Evolutionary conservation across 1,140 invertebrate species (phyloP), one percentile per base, ranked within the genome.

Genomic region (Drosophila baimaii): DNA sequence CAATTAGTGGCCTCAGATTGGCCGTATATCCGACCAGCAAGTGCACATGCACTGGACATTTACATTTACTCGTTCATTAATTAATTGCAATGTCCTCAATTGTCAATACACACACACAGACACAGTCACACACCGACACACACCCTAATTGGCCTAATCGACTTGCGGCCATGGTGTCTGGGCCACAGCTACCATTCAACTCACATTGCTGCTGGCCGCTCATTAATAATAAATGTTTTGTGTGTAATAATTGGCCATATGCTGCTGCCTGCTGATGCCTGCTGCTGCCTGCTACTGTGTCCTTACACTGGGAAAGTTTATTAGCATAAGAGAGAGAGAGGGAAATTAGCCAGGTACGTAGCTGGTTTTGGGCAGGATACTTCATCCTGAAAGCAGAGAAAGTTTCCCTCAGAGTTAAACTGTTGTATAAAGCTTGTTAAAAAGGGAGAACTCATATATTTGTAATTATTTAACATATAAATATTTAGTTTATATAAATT

Each of bases 221-320:
- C 58, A 83, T 88, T 88, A 88, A 89, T 88, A 89, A 83, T 83
- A 63, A 77, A 89, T 88, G 54, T 79, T 79, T 54, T 79, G 70
- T 79, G 65, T 59, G 59, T 44, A 77, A 86, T 86, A 86, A 81
- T 78, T 75, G 82, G 39, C 52, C 64, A 44, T 23, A 52, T 66
- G 54, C 33, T 51, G 31, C 31, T 35, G n/a, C n/a, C n/a, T n/a
- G n/a, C n/a, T n/a, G n/a, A n/a, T n/a, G n/a, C n/a, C n/a, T n/a
- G n/a, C n/a, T n/a, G n/a, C n/a, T n/a, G n/a, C n/a, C n/a, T n/a
- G n/a, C n/a, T n/a, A n/a, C n/a, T n/a, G 54, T 15, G 15, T 27
- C 9, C 8, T 13, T 70, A 41, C 59, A 69, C 31, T 19, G 43
- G 17, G 3, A 13, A 19, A 58, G 21, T 10, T 49, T 5, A 15